A percentile compares a stretch with the other conserved stretches of the same genome.
These are phyloP conservation scores for Temnothorax rugatulus DNA, from an alignment of 2,888 invertebrate species.

Conservation along the genomic window DNA sequence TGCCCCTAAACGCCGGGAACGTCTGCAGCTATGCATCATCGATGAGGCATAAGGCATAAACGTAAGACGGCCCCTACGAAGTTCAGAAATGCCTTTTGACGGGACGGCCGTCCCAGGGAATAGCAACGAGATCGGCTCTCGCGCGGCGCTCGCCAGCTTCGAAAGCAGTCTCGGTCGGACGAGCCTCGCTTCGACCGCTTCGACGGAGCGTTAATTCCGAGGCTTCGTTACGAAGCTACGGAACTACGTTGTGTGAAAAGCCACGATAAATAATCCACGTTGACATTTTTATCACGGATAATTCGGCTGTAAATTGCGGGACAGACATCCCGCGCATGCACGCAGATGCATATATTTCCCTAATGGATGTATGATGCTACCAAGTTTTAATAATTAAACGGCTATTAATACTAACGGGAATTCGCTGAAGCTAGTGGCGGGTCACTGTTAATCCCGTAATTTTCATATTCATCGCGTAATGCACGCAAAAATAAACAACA, in stretches of 20 bases:
- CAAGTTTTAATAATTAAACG: slow-evolving; percentile 27
- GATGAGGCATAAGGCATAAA: slow-evolving; percentile 67
- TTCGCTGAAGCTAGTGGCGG: background rate
- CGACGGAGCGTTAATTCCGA: background rate
- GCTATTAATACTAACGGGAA: background rate
- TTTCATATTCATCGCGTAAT: slow-evolving; percentile 19
- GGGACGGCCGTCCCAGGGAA: background rate
- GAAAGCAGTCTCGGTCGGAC: background rate
- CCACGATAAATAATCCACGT: background rate
- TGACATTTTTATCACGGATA: background rate
- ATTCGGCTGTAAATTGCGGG: background rate
- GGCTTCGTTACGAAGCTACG: background rate
- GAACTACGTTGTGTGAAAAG: background rate
- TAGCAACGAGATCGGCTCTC: background rate
- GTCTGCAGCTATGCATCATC: slow-evolving; percentile 62
- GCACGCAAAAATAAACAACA: background rate
- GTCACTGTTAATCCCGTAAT: background rate
- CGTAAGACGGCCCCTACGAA: background rate
- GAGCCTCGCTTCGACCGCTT: background rate
- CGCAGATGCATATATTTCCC: background rate
- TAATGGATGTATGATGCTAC: background rate
- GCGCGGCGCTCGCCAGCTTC: background rate
- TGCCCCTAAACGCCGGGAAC: slow-evolving; percentile 60
- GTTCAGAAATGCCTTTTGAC: background rate
- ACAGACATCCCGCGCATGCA: background rate